Percentiles rank a stretch among this genome's conserved stretches.
phyloP scores from a whole-genome alignment of 2,888 invertebrate species.

The Orthonychiurus folsomi region DNA sequence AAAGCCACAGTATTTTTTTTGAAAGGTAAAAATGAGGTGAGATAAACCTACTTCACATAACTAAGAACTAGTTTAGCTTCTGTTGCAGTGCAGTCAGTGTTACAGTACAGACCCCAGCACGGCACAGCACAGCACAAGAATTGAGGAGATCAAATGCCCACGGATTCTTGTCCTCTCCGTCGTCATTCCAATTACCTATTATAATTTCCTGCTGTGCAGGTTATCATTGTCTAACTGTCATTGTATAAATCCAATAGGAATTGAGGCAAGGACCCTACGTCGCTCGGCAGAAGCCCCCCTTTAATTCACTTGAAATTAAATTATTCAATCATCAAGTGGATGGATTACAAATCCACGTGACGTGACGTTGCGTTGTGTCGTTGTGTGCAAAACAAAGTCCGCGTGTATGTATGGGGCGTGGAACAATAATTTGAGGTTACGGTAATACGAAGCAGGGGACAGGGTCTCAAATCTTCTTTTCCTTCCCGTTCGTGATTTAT shows the following conservation, averaged over 20 bases:
- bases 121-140: not conserved
- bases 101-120: too few relatives aligned
- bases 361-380: too few relatives aligned
- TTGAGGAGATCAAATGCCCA: not conserved
- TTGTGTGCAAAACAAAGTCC: too few relatives aligned
- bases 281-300: too few relatives aligned
- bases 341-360: too few relatives aligned
- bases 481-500: too few relatives aligned
- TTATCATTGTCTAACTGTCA: constrained; percentile 1
- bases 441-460: too few relatives aligned
- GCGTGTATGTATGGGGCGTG: too few relatives aligned
- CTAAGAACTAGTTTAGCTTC: not conserved
- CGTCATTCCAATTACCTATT: not conserved
- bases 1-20: not conserved
- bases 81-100: not conserved
- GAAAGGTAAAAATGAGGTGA: not conserved
- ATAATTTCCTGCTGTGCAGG: not conserved
- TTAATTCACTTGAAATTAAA: not conserved
- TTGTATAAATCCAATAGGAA: not conserved
- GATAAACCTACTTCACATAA: not conserved
- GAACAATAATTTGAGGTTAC: too few relatives aligned
- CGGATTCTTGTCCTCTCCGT: not conserved
- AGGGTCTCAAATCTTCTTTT: too few relatives aligned
- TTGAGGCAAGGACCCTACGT: not conserved
- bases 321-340: not conserved